Conservation (phyloP, 2,113 vertebrate species). For the Sinocyclocheilus anshuiensis region DNA sequence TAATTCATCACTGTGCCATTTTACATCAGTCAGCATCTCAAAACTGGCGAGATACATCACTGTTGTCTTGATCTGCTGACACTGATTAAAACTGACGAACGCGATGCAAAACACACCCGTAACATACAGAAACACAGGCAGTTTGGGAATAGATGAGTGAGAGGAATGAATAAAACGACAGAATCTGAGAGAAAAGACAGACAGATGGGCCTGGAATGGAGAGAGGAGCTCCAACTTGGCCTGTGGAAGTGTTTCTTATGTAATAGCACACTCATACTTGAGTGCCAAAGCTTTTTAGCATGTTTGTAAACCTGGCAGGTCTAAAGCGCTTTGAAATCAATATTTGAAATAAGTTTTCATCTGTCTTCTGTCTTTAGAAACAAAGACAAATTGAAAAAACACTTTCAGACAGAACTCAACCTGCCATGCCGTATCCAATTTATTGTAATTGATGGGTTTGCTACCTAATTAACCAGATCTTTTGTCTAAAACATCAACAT, state of each 20-base stretch:
- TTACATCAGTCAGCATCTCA: neutral
- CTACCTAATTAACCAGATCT: neutral
- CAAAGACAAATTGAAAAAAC: slow-evolving; percentile 5
- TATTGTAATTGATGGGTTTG: slow-evolving; percentile 3
- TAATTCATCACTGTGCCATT: neutral
- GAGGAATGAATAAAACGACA: neutral
- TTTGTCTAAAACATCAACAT: slow-evolving; percentile 2
- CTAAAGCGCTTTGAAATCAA: slow-evolving; percentile 20
- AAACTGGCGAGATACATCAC: neutral
- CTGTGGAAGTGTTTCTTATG: slow-evolving; percentile 31
- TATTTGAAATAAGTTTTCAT: slow-evolving; percentile 30
- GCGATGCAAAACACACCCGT: neutral
- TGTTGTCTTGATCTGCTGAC: slow-evolving; percentile 19
- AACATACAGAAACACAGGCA: slow-evolving; percentile 22
- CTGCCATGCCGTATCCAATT: neutral
- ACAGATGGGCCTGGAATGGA: slow-evolving; percentile 26
- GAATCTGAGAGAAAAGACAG: slow-evolving; percentile 9
- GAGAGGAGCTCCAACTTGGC: slow-evolving; percentile 12
- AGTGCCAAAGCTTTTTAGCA: slow-evolving; percentile 39
- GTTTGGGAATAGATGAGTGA: slow-evolving; percentile 3
- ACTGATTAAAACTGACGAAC: neutral
- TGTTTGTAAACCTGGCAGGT: slow-evolving; percentile 38
- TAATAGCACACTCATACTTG: slow-evolving; percentile 15
- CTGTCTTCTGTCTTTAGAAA: neutral
- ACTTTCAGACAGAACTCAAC: neutral